phyloP scores from a whole-genome alignment of 1,140 invertebrate genomes.

The Geopemphigus sp. region DNA sequence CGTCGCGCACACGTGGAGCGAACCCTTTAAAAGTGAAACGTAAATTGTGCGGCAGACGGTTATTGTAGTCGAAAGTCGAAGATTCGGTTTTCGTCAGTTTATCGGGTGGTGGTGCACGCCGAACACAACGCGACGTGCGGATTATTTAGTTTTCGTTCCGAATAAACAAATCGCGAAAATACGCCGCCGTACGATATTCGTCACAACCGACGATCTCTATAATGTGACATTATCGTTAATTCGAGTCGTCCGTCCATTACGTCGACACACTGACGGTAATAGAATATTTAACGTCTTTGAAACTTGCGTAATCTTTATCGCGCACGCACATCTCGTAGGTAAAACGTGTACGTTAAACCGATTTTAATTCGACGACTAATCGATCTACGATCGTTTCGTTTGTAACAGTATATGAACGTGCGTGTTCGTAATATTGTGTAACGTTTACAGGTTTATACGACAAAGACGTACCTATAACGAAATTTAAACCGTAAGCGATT shows the following conservation, averaged over 20 bases:
- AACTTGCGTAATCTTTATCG: slow-evolving; percentile 14
- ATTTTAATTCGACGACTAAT: slow-evolving; percentile 15
- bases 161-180: not conserved
- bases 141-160: not conserved
- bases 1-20: no score
- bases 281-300: not conserved
- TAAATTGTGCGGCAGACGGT: no score
- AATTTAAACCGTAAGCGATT: not conserved
- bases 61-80: no score
- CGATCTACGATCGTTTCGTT: not conserved
- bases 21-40: no score
- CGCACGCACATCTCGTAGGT: not conserved
- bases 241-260: not conserved
- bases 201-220: not conserved
- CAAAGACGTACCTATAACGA: not conserved
- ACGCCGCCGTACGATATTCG: not conserved
- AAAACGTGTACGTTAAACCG: not conserved
- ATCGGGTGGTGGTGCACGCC: no score
- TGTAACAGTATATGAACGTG: not conserved
- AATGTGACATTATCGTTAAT: no score
- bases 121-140: no score
- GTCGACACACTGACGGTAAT: slow-evolving; percentile 1
- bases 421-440: not conserved
- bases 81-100: no score
- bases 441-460: not conserved